Conservation (phyloP, 2,797 vertebrate genomes). For the Anguilla anguilla region DNA sequence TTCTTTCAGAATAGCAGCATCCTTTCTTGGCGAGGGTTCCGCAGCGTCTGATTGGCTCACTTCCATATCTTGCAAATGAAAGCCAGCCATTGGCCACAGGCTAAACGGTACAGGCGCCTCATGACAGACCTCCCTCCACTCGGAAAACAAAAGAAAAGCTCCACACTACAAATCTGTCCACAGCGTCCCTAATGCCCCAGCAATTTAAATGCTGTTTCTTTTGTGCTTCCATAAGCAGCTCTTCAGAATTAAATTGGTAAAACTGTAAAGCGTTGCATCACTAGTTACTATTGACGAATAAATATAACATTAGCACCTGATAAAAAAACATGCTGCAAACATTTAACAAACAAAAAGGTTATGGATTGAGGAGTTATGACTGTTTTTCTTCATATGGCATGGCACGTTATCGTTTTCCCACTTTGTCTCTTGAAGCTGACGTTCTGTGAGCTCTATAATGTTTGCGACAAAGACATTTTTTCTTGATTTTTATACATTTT, state of each 20-base stretch:
- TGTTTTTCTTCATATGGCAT: not conserved
- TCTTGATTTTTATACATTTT: no score
- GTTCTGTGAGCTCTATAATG: no score
- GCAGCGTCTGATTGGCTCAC: constrained; percentile 3
- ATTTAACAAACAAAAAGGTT: not conserved
- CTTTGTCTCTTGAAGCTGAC: no score
- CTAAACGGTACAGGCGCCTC: constrained; percentile 19
- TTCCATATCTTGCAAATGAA: constrained; percentile 29
- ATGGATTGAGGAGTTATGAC: not conserved
- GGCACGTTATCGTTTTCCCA: no score
- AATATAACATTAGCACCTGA: not conserved
- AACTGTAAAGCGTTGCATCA: constrained; percentile 14
- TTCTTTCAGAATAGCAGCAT: constrained; percentile 26
- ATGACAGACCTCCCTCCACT: constrained; percentile 10
- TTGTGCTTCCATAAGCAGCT: constrained; percentile 6
- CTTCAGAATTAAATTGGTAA: constrained; percentile 5
- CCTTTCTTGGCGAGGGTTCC: constrained; percentile 22
- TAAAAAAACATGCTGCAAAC: not conserved
- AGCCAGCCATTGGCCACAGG: constrained; percentile 25
- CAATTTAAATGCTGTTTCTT: not conserved
- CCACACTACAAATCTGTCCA: constrained; percentile 1
- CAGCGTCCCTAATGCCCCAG: not conserved
- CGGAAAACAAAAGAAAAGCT: constrained; percentile 10
- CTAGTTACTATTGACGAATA: not conserved
- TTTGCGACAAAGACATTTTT: no score